Conservation (phyloP, 1,140 invertebrate genomes). For the Brachionus sp. region DNA sequence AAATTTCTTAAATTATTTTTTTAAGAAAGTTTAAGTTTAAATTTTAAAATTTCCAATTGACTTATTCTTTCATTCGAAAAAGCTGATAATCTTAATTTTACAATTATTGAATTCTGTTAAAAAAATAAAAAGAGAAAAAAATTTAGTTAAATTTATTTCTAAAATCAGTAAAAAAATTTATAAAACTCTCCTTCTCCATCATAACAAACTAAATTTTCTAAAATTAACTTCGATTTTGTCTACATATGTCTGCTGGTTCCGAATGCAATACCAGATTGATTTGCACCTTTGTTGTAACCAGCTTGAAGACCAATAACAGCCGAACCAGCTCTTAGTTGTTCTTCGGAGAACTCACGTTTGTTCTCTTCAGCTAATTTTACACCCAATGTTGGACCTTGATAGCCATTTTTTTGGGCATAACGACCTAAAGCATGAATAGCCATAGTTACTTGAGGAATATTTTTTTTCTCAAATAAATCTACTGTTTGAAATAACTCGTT, state of each 20-base stretch:
- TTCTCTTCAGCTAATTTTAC: conserved; percentile 61
- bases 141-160: neutral
- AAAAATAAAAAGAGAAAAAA: neutral
- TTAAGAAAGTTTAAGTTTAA: too few relatives aligned
- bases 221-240: neutral
- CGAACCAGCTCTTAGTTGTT: conserved; percentile 82
- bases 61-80: too few relatives aligned
- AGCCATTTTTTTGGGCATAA: conserved; percentile 63
- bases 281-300: conserved; percentile 78
- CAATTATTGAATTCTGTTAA: too few relatives aligned
- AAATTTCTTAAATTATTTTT: too few relatives aligned
- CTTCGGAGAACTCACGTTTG: conserved; percentile 72
- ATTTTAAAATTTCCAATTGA: too few relatives aligned
- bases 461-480: conserved; percentile 86
- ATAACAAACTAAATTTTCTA: conserved; percentile 9
- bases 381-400: conserved; percentile 42
- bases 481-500: conserved; percentile 89
- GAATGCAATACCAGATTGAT: conserved; percentile 82
- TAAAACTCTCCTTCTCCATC: neutral
- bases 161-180: conserved; percentile 7
- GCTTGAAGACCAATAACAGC: conserved; percentile 75
- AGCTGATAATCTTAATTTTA: too few relatives aligned
- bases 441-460: conserved; percentile 82
- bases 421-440: conserved; percentile 87
- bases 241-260: conserved; percentile 75